Conservation (phyloP, 2,113 vertebrate species). For the Cariama cristata region DNA sequence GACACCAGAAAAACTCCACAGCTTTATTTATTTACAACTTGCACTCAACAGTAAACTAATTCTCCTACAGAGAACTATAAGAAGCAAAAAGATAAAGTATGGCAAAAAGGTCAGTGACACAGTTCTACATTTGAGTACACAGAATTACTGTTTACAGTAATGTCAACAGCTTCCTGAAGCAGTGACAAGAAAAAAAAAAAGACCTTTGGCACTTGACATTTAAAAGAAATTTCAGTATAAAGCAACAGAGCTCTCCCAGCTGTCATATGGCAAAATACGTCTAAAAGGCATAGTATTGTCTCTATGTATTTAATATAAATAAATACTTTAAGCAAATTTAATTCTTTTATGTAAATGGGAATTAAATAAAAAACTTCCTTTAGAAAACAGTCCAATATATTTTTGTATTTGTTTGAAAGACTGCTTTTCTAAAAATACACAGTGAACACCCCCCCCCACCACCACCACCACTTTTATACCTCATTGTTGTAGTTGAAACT, state of each 20-base stretch:
- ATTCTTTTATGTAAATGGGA: background rate
- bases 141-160: constrained; percentile 5
- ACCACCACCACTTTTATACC: background rate
- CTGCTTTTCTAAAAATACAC: background rate
- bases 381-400: background rate
- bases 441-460: background rate
- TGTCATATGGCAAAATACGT: background rate
- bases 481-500: background rate
- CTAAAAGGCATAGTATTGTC: background rate
- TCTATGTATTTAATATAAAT: background rate
- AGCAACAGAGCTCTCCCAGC: background rate
- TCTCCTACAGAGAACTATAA: background rate
- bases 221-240: background rate
- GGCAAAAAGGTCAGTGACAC: background rate
- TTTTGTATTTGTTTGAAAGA: background rate
- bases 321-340: background rate
- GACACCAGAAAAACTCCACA: constrained; percentile 22
- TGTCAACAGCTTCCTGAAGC: background rate
- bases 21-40: constrained; percentile 63
- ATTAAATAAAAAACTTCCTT: background rate
- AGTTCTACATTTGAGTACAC: background rate
- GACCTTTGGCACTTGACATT: background rate
- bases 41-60: background rate
- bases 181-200: background rate
- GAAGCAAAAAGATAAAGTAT: background rate